Evolutionary conservation across 2,113 vertebrate genomes (phyloP), one percentile per base, ranked within the genome.

Genomic region (Macroglossus sobrinus): DNA sequence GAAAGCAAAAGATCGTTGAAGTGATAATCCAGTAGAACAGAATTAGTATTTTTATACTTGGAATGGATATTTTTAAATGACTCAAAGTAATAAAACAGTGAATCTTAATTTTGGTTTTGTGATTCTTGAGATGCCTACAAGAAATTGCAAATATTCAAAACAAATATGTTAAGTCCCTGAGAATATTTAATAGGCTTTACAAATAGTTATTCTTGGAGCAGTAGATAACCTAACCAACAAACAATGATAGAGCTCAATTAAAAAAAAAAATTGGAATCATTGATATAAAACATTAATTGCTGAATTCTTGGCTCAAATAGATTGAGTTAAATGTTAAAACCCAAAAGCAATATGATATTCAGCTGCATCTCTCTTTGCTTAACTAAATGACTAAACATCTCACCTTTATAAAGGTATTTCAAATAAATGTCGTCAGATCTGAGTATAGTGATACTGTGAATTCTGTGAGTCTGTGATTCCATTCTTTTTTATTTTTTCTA

Each of bases 101-200:
- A 96, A 88, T 63, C 7, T 1, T 79, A 78, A 86, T 89, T 53
- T 92, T 93, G 21, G 2, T 89, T 94, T 95, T 89, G n/a, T 92
- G 38, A 91, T 85, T 93, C 43, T 61, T 74, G 13, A 81, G 33
- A 45, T 84, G 33, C 21, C 79, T 88, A 82, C 84, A 87, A 84
- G n/a, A 92, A 89, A 88, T 9, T 55, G 2, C 13, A 84, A 69
- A 87, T 86, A 43, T 50, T 87, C 75, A 89, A 94, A 97, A 91
- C 18, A 92, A 94, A 38, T 75, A 81, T 40, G 33, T 78, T 69
- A 93, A 88, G 69, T 93, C 43, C 24, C 33, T 59, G 57, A 72
- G 12, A 87, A 91, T 69, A 85, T 88, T 72, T 88, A 97, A 88
- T 84, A 80, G 45, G 33, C 11, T 89, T 76, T 71, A 22, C 4